Conservation (phyloP, 2,888 invertebrate species). For the Dryococelus australis region DNA sequence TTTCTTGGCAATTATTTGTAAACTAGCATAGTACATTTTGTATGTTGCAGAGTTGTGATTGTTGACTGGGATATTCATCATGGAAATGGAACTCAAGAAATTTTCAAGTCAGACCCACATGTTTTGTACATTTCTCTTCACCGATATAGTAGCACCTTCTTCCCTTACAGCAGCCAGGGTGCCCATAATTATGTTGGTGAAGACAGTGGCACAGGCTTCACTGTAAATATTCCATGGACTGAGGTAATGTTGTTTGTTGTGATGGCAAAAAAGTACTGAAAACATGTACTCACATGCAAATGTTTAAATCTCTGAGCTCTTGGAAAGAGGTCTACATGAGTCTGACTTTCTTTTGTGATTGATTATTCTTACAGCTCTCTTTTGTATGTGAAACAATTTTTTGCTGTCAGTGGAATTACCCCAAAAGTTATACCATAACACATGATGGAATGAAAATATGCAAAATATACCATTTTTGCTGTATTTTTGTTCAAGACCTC, state of each 20-base stretch:
- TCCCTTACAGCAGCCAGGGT: conserved; percentile 76
- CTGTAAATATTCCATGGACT: conserved; percentile 94
- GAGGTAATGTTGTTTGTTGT: conserved; percentile 68
- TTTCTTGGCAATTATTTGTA: not conserved
- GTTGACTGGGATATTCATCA: conserved; percentile 98
- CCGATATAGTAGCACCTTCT: conserved; percentile 87
- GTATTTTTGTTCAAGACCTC: no score
- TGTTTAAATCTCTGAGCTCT: no score
- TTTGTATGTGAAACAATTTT: no score
- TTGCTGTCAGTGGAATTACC: no score
- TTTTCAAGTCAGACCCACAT: conserved; percentile 76
- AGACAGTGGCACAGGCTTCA: conserved; percentile 78
- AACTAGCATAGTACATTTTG: not conserved
- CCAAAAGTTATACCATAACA: no score
- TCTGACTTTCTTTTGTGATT: no score
- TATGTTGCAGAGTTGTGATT: conserved; percentile 68
- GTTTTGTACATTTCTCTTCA: conserved; percentile 93
- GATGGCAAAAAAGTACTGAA: no score
- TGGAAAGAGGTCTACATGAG: no score
- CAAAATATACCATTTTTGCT: no score
- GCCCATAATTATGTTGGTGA: conserved; percentile 68
- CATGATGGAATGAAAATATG: no score
- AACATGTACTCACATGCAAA: no score
- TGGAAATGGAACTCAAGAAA: conserved; percentile 89
- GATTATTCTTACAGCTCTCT: no score